These are phyloP conservation scores for Drosophila novamexicana DNA, from an alignment of 1,140 invertebrate species.

Conservation along the genomic window DNA sequence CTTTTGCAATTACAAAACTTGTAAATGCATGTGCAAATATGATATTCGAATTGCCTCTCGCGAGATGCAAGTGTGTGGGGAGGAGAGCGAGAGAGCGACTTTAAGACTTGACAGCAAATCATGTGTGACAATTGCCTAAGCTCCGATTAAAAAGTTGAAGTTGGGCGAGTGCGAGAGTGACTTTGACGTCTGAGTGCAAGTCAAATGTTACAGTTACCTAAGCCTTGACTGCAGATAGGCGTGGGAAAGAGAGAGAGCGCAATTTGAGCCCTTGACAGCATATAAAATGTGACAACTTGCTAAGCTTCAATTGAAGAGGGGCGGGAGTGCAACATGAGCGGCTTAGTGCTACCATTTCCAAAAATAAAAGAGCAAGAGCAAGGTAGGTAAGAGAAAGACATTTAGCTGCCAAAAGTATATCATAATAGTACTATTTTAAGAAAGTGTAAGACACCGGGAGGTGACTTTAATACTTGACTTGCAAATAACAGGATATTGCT, in stretches of 20 bases:
- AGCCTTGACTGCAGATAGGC: background rate
- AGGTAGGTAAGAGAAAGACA: too few relatives aligned
- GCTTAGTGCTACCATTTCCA: too few relatives aligned
- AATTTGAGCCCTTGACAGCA: background rate
- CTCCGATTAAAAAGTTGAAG: too few relatives aligned
- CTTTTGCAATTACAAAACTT: conserved; percentile 77
- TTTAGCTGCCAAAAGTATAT: too few relatives aligned
- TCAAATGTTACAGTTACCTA: background rate
- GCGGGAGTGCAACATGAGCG: too few relatives aligned
- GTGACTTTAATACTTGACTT: background rate
- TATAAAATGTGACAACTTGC: background rate
- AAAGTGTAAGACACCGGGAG: background rate
- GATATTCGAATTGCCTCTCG: conserved; percentile 35
- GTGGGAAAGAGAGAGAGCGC: background rate
- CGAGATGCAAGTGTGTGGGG: background rate
- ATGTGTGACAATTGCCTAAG: background rate
- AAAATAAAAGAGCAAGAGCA: too few relatives aligned
- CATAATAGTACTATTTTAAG: background rate
- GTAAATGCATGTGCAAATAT: conserved; percentile 56
- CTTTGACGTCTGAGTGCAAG: background rate
- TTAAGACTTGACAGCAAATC: conserved; percentile 40
- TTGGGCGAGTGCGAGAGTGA: background rate
- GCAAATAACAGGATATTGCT: background rate
- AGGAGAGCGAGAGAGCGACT: conserved; percentile 2
- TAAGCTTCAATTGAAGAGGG: background rate